These are phyloP conservation scores for Ochlodes sylvanus DNA, from an alignment of 2,888 invertebrate species.

Conservation along the genomic window DNA sequence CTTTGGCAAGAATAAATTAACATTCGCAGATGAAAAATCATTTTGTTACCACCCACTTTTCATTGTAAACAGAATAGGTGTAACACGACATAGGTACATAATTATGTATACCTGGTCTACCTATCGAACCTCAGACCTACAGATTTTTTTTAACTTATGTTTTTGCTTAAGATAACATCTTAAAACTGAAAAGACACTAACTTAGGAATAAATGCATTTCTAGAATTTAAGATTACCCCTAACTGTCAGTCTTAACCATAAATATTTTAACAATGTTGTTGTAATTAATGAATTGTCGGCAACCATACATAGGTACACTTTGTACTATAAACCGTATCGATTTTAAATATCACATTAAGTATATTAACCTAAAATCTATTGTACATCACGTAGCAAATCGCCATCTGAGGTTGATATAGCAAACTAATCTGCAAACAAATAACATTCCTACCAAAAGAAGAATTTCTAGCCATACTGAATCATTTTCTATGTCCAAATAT, in stretches of 20 bases:
- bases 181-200: not conserved
- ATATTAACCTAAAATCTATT: slow-evolving; percentile 31
- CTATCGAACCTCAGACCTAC: not conserved
- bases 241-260: too few relatives aligned
- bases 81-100: too few relatives aligned
- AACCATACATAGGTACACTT: not conserved
- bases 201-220: not conserved
- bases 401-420: slow-evolving; percentile 84
- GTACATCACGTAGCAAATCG: slow-evolving; percentile 76
- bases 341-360: slow-evolving; percentile 45
- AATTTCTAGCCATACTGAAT: slow-evolving; percentile 85
- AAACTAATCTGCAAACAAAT: slow-evolving; percentile 83
- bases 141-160: not conserved
- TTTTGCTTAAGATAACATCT: too few relatives aligned
- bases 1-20: too few relatives aligned
- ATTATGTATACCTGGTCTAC: too few relatives aligned
- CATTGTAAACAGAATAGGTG: too few relatives aligned
- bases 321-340: slow-evolving; percentile 4
- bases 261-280: too few relatives aligned
- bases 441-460: slow-evolving; percentile 78
- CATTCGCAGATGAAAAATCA: too few relatives aligned
- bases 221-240: not conserved
- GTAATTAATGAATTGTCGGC: too few relatives aligned
- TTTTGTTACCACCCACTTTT: too few relatives aligned
- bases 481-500: slow-evolving; percentile 85